Evolutionary conservation across 2,113 vertebrate genomes (phyloP).

Genomic region (Pontoporia blainvillei): DNA sequence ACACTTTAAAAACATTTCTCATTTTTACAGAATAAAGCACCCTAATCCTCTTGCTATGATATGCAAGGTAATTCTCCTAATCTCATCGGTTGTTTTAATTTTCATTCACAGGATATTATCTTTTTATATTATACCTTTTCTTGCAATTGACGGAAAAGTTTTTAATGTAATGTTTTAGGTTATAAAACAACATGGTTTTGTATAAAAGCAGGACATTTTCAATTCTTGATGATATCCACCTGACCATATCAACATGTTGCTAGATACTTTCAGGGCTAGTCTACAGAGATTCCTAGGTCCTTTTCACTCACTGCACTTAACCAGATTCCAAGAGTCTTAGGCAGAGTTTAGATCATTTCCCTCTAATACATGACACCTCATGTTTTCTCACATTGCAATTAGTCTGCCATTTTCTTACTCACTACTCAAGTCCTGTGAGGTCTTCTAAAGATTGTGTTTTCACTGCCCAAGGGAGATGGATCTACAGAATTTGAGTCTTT

Average conservation of each 20-base stretch:
- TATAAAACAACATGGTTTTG: neutral
- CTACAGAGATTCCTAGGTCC: neutral
- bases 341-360: neutral
- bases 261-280: neutral
- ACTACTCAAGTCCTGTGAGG: neutral
- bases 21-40: neutral
- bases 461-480: neutral
- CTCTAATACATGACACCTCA: neutral
- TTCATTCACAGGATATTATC: neutral
- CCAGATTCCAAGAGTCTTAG: neutral
- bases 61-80: neutral
- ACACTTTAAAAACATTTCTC: neutral
- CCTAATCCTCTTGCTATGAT: neutral
- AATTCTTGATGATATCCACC: neutral
- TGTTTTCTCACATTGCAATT: neutral
- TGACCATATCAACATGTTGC: neutral
- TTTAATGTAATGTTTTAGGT: neutral
- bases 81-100: neutral
- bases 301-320: neutral
- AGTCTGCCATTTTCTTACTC: neutral
- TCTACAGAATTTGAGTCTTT: neutral
- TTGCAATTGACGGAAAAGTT: neutral
- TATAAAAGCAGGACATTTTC: neutral
- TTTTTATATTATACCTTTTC: neutral
- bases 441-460: neutral